Percentiles rank a stretch among this genome's conserved stretches.
phyloP scores from a whole-genome alignment of 2,797 vertebrate genomes.

The Poeciliopsis infans region DNA sequence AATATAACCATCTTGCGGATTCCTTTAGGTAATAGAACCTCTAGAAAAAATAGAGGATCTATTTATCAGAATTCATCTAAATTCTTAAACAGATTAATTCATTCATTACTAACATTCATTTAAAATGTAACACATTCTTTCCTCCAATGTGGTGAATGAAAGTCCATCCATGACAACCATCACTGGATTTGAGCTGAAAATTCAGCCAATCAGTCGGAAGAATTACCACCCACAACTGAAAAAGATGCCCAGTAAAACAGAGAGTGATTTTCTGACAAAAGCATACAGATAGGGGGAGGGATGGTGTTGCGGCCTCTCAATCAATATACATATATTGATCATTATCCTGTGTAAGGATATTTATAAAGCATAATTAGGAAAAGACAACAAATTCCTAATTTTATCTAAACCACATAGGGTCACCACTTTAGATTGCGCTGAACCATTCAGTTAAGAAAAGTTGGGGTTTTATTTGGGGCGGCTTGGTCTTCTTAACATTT shows the following conservation, averaged over 20 bases:
- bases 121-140: not conserved
- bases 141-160: too few species aligned
- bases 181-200: not conserved
- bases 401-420: not conserved
- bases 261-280: not conserved
- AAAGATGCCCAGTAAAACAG: not conserved
- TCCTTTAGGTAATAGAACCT: not conserved
- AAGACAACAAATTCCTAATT: not conserved
- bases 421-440: not conserved
- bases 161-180: too few species aligned
- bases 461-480: conserved; percentile 20
- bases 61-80: not conserved
- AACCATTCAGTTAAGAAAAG: conserved; percentile 38
- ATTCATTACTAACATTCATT: not conserved
- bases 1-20: not conserved
- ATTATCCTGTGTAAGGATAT: not conserved
- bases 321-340: not conserved
- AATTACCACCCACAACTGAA: not conserved
- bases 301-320: not conserved
- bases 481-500: conserved; percentile 51
- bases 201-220: not conserved
- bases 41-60: not conserved
- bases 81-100: not conserved
- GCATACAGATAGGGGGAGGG: not conserved
- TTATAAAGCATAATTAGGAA: not conserved